These are phyloP conservation scores for Lasioglossum baleicum DNA, from an alignment of 1,140 invertebrate genomes.

Conservation along the genomic window DNA sequence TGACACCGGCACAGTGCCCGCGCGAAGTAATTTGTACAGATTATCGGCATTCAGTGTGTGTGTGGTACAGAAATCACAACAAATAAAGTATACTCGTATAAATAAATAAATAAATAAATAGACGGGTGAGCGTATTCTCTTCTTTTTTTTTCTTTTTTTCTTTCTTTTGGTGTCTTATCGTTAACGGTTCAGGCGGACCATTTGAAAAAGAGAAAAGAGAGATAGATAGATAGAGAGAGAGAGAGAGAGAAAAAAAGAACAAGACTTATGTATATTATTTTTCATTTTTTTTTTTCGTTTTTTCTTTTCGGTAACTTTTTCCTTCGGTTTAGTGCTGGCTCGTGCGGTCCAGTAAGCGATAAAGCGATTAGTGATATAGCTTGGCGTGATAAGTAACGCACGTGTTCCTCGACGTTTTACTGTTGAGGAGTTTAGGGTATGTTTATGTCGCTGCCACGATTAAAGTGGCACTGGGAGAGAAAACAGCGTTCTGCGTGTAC, in stretches of 20 bases:
- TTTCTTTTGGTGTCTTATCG: not conserved
- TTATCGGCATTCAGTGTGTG: constrained; percentile 28
- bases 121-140: constrained; percentile 18
- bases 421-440: constrained; percentile 44
- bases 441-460: constrained; percentile 36
- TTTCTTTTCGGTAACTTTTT: not conserved
- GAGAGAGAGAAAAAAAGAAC: constrained; percentile 12
- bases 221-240: not conserved
- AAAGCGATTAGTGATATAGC: constrained; percentile 50
- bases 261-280: constrained; percentile 1
- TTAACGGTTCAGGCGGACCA: not conserved
- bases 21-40: constrained; percentile 40
- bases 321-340: constrained; percentile 35
- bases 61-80: constrained; percentile 38
- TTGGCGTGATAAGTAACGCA: constrained; percentile 42
- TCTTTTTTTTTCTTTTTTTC: not conserved
- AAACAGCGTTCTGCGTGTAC: not conserved
- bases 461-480: constrained; percentile 9
- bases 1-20: constrained; percentile 1
- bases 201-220: not conserved
- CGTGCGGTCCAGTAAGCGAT: constrained; percentile 43
- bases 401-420: constrained; percentile 38
- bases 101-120: constrained; percentile 53
- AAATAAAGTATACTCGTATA: constrained; percentile 36
- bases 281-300: not conserved